Evolutionary conservation across 2,113 vertebrate genomes (phyloP).

Genomic region (Sula dactylatra): DNA sequence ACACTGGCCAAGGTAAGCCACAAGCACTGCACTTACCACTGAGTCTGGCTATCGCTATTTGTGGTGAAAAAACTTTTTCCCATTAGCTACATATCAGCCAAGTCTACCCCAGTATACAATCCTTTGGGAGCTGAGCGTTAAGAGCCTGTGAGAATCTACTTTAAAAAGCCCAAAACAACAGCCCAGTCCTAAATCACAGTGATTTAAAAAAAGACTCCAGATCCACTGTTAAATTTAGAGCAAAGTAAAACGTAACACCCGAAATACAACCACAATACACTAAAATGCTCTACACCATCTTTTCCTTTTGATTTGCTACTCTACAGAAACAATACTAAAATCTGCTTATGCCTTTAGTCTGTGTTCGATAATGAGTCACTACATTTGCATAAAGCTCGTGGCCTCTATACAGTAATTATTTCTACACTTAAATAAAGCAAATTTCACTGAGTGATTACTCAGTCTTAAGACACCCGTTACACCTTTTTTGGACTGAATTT

Average conservation of each 20-base stretch:
- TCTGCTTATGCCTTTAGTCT: too few relatives aligned
- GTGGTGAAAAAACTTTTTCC: background rate
- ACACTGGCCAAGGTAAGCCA: background rate
- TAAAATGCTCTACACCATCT: background rate
- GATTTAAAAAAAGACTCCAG: background rate
- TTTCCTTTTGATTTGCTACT: background rate
- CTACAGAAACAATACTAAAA: background rate
- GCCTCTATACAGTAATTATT: background rate
- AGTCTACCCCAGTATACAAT: background rate
- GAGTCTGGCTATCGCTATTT: accelerated
- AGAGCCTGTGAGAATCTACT: background rate
- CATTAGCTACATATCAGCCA: accelerated
- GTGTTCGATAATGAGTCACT: background rate
- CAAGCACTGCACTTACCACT: background rate
- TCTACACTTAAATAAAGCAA: background rate
- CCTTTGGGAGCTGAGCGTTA: background rate
- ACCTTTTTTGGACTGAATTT: background rate
- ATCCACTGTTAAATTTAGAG: background rate
- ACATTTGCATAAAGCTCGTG: background rate
- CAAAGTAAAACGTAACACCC: background rate
- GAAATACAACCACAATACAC: background rate
- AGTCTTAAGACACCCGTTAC: background rate
- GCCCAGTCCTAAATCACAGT: background rate
- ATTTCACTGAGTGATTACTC: background rate
- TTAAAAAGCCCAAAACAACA: background rate